A percentile compares a stretch with the other conserved stretches of the same genome.
Evolutionary conservation across 2,888 invertebrate genomes (phyloP).

Genomic region (Thalpophila matura): DNA sequence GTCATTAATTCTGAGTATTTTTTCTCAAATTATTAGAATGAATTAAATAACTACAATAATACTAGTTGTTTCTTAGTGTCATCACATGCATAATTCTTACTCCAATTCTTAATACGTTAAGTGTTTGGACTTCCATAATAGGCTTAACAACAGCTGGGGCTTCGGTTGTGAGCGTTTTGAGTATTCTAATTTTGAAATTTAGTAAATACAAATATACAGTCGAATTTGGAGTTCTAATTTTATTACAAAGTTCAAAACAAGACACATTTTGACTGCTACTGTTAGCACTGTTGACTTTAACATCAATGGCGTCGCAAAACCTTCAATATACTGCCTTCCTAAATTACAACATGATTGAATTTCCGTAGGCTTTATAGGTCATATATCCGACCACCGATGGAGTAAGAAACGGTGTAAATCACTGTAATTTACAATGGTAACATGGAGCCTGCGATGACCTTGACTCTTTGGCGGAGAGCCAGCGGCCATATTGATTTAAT

Average conservation of each 20-base stretch:
- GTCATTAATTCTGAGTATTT: too few species aligned
- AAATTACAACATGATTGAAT: constrained; percentile 31
- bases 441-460: constrained; percentile 58
- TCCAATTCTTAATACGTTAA: background rate
- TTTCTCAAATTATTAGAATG: too few species aligned
- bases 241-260: constrained; percentile 18
- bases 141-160: constrained; percentile 6
- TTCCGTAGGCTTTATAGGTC: constrained; percentile 41
- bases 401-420: constrained; percentile 58
- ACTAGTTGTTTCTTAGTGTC: background rate
- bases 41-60: too few species aligned
- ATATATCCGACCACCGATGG: constrained; percentile 37
- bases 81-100: background rate
- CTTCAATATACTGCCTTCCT: constrained; percentile 15
- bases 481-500: constrained; percentile 44
- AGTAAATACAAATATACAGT: background rate
- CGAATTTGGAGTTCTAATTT: background rate
- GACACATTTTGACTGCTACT: constrained; percentile 1
- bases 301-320: constrained; percentile 8
- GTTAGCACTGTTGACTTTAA: background rate
- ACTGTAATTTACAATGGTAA: constrained; percentile 58
- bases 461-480: constrained; percentile 68
- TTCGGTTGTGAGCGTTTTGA: background rate
- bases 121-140: background rate
- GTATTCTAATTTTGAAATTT: background rate